phyloP scores from a whole-genome alignment of 2,888 invertebrate species.

The Hypena proboscidalis region DNA sequence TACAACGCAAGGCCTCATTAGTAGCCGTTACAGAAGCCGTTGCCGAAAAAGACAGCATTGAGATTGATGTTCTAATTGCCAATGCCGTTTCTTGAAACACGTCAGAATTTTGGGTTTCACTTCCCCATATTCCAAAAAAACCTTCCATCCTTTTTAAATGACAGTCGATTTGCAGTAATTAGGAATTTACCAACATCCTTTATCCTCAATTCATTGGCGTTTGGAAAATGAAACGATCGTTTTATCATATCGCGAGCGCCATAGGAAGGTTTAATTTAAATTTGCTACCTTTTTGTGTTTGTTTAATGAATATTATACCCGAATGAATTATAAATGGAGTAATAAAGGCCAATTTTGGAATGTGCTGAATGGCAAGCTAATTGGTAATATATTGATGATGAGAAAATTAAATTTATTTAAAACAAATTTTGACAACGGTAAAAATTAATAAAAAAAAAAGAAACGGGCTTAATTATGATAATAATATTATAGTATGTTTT shows the following conservation, averaged over 20 bases:
- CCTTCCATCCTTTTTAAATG: too few relatives aligned
- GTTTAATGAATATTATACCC: slow-evolving; percentile 14
- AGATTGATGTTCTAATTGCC: too few relatives aligned
- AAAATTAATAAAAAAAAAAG: too few relatives aligned
- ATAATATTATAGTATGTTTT: slow-evolving; percentile 7
- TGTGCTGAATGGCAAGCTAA: not conserved
- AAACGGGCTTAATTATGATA: too few relatives aligned
- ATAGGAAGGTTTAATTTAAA: slow-evolving; percentile 12
- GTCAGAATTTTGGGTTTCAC: too few relatives aligned
- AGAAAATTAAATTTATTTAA: too few relatives aligned
- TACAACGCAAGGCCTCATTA: too few relatives aligned
- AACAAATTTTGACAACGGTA: too few relatives aligned
- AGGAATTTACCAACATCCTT: not conserved
- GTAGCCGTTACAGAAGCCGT: too few relatives aligned
- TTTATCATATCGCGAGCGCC: slow-evolving; percentile 1
- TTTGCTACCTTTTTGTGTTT: slow-evolving; percentile 8
- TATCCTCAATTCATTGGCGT: not conserved
- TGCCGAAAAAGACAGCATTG: too few relatives aligned
- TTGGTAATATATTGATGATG: not conserved
- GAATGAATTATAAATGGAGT: not conserved
- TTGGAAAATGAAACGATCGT: slow-evolving; percentile 5
- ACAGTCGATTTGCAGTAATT: not conserved
- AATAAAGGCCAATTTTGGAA: not conserved
- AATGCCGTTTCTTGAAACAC: too few relatives aligned
- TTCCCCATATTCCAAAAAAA: too few relatives aligned